Base-by-base conservation (phyloP, 2,797 vertebrate species). In the Spinibarbus caldwelli region DNA sequence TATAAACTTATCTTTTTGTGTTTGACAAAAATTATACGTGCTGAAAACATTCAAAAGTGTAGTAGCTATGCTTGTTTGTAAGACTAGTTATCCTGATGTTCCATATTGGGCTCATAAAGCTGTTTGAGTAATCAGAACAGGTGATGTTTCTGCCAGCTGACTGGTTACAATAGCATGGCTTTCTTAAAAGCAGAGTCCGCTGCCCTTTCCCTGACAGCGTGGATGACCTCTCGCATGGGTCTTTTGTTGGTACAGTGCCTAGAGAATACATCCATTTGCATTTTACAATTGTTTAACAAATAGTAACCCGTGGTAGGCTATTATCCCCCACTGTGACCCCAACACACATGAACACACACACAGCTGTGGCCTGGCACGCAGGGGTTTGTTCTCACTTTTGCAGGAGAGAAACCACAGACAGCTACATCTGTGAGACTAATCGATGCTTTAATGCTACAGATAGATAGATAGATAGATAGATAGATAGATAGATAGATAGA, bases 231-330 rank as follows among this genome's bases (percentile, higher is more conserved):
- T 91, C 90, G 88, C 43, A 67, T 77, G 23, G 88, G 90, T 88
- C 89, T 89, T 93, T 90, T 93, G 94, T 94, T 92, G 88, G 90
- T 89, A 91, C 93, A 92, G 92, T 89, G 89, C 89, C 85, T 83
- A 80, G 82, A 73, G 87, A 91, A 90, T 89, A 67, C 86, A 85
- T 43, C 66, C 82, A 95, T 95, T 94, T 94, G 94, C 93, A 95
- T 95, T 94, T 93, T 90, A 92, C 88, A 92, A 93, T 93, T 93
- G 93, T 94, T 92, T 93, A 93, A 92, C 93, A 95, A 94, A 95
- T 93, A 93, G 87, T 92, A 92, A 92, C 92, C 92, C 89, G 82
- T 90, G 87, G 90, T 87, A 91, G 82, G 88, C 82, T 88, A 90
- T 90, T 78, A 86, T 89, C 91, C 88, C 93, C 92, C 85, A 85